A percentile compares a stretch with the other conserved stretches of the same genome.
Evolutionary conservation across 2,888 invertebrate genomes (phyloP).

Genomic region (Tribolium freemani): DNA sequence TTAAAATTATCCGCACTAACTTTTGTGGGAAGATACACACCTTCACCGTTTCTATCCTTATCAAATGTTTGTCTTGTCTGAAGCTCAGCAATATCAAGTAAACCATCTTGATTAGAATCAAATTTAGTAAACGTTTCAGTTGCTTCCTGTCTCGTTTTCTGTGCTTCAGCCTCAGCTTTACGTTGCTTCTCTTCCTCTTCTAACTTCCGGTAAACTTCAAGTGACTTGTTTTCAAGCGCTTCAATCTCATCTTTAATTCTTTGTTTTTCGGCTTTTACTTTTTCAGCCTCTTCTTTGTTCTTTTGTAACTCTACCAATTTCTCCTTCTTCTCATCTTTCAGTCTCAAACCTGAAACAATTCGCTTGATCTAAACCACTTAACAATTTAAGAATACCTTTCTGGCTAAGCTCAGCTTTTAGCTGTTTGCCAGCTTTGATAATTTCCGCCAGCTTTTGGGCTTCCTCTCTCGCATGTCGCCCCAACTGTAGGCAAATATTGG

Average conservation of each 20-base stretch:
- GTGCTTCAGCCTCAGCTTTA: slow-evolving; percentile 73
- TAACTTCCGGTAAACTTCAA: slow-evolving; percentile 81
- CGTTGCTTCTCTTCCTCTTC: slow-evolving; percentile 76
- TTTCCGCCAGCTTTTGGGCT: slow-evolving; percentile 79
- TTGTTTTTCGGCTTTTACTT: slow-evolving; percentile 83
- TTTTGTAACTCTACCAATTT: slow-evolving; percentile 79
- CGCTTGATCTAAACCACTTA: background rate
- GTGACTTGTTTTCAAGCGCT: slow-evolving; percentile 79
- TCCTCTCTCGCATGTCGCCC: slow-evolving; percentile 82
- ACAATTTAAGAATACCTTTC: slow-evolving; percentile 71
- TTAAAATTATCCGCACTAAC: too few relatives aligned
- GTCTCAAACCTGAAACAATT: slow-evolving; percentile 71
- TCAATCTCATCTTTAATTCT: slow-evolving; percentile 80
- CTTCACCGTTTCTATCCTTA: slow-evolving; percentile 87
- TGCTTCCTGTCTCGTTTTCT: slow-evolving; percentile 75
- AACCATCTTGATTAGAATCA: slow-evolving; percentile 86
- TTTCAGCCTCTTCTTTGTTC: slow-evolving; percentile 83
- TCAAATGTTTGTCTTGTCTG: slow-evolving; percentile 86
- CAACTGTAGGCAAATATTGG: slow-evolving; percentile 85
- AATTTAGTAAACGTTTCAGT: slow-evolving; percentile 81
- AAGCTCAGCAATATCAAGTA: slow-evolving; percentile 78
- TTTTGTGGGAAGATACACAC: too few relatives aligned
- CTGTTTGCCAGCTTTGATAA: slow-evolving; percentile 85
- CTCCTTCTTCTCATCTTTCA: slow-evolving; percentile 81
- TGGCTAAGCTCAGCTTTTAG: slow-evolving; percentile 81